Evolutionary conservation across 1,140 invertebrate genomes (phyloP).

Genomic region (Zeugodacus cucurbitae): DNA sequence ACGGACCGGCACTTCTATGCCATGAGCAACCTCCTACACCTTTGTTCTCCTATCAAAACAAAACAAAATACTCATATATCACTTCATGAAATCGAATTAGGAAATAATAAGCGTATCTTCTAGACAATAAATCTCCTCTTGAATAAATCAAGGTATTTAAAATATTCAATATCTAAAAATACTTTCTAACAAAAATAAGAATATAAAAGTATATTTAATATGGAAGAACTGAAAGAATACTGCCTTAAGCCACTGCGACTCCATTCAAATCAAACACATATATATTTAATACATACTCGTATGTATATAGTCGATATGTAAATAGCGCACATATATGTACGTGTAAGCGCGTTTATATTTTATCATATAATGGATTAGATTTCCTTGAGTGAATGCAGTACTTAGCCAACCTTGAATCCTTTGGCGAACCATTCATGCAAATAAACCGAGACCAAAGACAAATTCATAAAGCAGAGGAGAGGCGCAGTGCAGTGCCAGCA

Average conservation of each 20-base stretch:
- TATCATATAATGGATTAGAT: neutral
- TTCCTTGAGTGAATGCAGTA: slow-evolving; percentile 5
- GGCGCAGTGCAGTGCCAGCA: neutral
- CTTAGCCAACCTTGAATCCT: neutral
- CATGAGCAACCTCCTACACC: no score
- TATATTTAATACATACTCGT: neutral
- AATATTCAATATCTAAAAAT: neutral
- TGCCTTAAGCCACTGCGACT: neutral
- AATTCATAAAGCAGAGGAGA: neutral
- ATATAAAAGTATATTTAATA: neutral
- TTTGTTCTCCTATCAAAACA: no score
- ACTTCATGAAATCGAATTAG: no score
- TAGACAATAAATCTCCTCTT: neutral
- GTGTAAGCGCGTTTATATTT: neutral
- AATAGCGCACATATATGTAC: neutral
- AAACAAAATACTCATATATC: no score
- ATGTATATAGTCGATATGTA: neutral
- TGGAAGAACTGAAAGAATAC: neutral
- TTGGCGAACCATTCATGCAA: neutral
- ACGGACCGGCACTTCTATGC: no score
- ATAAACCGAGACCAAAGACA: neutral
- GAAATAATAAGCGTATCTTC: neutral
- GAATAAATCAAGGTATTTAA: neutral
- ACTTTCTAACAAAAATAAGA: neutral
- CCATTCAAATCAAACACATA: neutral